Base-by-base conservation (phyloP, 2,113 vertebrate genomes). In the Cyprinus carpio region DNA sequence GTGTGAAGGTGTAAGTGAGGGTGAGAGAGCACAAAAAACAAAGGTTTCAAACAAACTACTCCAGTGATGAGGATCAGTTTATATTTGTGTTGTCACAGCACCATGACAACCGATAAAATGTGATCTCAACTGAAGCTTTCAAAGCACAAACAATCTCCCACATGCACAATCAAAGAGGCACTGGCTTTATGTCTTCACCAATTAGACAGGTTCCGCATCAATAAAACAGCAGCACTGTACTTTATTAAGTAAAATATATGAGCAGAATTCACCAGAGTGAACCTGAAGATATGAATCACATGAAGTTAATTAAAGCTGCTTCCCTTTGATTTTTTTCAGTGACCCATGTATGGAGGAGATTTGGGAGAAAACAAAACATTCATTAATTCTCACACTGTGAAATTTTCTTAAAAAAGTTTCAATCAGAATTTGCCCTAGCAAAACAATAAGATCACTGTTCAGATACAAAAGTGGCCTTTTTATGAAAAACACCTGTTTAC, bases 201-300 rank as follows among this genome's bases (percentile, higher is more conserved):
- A 15, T 67, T 84, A 13, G 4, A 25, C 83, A 78, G 4, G 8
- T 67, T 18, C 16, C 56, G 10, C 3, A 37, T 25, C n/a, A 54
- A 60, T 10, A 67, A 15, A 43, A 7, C n/a, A 43, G 9, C 16
- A 3, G n/a, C 71, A 25, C 12, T 67, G 43, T 60, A 51, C 64
- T 16, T 31, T 34, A 79, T 85, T 85, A 71, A 54, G 46, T 34
- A 9, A 69, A 27, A 85, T 56, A 43, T n/a, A 69, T 78, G 8
- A 84, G 56, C n/a, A 51, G 46, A 71, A 79, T 85, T 79, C 62
- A 79, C 6, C 13, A 1, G 18, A 23, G 18, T 65, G 40, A 77
- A 76, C 49, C 37, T 18, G 4, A 15, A 13, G 46, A 49, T 0
- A 13, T 49, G 23, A 54, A 27, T 20, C 56, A n/a, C 71, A 62